Base-by-base conservation (phyloP, 2,888 invertebrate species). In the Dermolepida albohirtum region DNA sequence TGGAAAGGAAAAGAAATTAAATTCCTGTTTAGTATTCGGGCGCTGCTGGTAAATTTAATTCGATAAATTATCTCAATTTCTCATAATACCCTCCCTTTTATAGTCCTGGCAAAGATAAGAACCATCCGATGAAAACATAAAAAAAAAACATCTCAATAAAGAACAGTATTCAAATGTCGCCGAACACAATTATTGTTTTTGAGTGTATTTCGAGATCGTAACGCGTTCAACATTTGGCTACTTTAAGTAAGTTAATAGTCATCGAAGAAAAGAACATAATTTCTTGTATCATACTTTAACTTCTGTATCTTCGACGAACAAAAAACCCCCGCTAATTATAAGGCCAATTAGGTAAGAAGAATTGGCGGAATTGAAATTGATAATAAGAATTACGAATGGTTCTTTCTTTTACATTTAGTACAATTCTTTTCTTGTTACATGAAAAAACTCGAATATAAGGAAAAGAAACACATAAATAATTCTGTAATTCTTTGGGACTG, bases 311-410 rank as follows among this genome's bases (percentile, higher is more conserved):
- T 34, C n/a, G 40, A 16, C 11, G 29, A 47, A 8, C 8, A 29
- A 49, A 62, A 17, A 62, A 62, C 17, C 11, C n/a, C n/a, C 47
- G 47, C 47, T 49, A 62, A 62, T 49, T 62, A 62, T 34, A 34
- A 39, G 5, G 22, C 47, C 49, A 49, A 62, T 62, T 62, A 62
- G 34, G 16, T n/a, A 22, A 49, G 22, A 34, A 34, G 39, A 41
- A 40, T 17, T 40, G 34, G 34, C 10, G 11, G 49, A 62, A 39
- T 29, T 47, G 47, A 47, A 47, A 47, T 34, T 40, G 16, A 8
- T 51, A 51, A 50, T 22, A 16, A 54, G 40, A 40, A 40, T 10
- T 12, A 51, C 51, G 12, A 51, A 27, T 11, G 11, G 51, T 52
- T 6, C 29, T 12, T 34, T 5, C 11, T 11, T 4, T 41, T 27